Evolutionary conservation across 2,113 vertebrate genomes (phyloP).

Genomic region (Vimba vimba): DNA sequence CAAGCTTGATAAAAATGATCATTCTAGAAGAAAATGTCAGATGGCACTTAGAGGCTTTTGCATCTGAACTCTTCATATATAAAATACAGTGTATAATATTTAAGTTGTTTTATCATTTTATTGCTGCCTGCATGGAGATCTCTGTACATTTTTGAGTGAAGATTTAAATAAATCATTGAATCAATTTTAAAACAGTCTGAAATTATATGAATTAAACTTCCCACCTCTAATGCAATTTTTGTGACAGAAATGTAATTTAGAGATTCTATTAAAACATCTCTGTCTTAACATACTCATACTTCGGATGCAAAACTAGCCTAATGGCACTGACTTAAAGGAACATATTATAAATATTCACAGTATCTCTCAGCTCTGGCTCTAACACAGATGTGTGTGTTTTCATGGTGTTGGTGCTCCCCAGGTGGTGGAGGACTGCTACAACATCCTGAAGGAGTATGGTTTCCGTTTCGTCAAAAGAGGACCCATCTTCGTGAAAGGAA

Average conservation of each 20-base stretch:
- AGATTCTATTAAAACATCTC: not conserved
- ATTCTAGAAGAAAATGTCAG: too few relatives aligned
- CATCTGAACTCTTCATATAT: not conserved
- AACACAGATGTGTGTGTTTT: constrained; percentile 17
- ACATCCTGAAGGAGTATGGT: constrained; percentile 88
- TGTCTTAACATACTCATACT: not conserved
- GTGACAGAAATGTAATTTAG: not conserved
- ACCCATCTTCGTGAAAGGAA: constrained; percentile 93
- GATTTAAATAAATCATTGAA: not conserved
- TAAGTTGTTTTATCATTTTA: not conserved
- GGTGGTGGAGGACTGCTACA: constrained; percentile 94
- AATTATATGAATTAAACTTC: not conserved
- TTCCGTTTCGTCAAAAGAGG: constrained; percentile 93
- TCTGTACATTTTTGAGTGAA: not conserved
- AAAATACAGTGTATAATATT: not conserved
- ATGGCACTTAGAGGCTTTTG: too few relatives aligned
- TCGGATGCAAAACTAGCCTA: not conserved
- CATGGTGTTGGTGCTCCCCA: constrained; percentile 62
- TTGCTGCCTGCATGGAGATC: too few relatives aligned
- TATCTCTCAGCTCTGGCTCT: not conserved
- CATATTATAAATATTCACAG: not conserved
- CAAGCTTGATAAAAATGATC: too few relatives aligned
- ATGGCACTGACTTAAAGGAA: not conserved
- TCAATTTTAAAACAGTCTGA: not conserved
- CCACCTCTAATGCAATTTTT: not conserved